phyloP scores from a whole-genome alignment of 2,888 invertebrate species.

The Lutraria lutraria region DNA sequence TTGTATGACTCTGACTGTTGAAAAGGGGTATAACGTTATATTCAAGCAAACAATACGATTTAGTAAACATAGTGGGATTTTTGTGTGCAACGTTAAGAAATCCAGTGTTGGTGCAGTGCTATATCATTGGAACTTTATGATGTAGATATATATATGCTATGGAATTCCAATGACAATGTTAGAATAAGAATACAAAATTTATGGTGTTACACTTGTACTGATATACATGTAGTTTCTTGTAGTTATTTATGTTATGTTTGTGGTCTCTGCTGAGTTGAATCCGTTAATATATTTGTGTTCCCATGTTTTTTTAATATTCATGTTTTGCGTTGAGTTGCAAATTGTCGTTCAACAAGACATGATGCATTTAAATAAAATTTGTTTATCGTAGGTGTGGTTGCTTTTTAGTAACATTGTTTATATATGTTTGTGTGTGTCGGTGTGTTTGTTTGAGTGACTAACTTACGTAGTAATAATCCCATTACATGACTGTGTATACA shows the following conservation, averaged over 20 bases:
- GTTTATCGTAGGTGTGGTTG: slow-evolving; percentile 5
- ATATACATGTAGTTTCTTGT: background rate
- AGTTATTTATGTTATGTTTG: slow-evolving; percentile 8
- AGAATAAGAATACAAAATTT: background rate
- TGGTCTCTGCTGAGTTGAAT: background rate
- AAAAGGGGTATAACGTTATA: no score
- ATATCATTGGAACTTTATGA: no score
- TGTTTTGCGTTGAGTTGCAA: background rate
- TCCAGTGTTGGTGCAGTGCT: background rate
- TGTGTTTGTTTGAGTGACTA: slow-evolving; percentile 19
- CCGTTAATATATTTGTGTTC: background rate
- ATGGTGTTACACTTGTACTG: background rate
- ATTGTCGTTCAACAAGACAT: background rate
- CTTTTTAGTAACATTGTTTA: background rate
- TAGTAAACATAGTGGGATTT: no score
- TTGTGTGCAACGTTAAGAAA: background rate
- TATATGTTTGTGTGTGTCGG: background rate
- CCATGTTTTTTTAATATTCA: background rate
- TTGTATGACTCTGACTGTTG: no score
- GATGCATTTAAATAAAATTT: background rate
- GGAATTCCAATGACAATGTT: background rate
- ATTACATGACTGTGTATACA: slow-evolving; percentile 30
- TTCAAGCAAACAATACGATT: no score
- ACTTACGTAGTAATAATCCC: slow-evolving; percentile 5
- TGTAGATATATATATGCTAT: no score